Percentiles rank a stretch among this genome's conserved stretches.
Evolutionary conservation across 2,888 invertebrate genomes (phyloP).

Genomic region (Drosophila kanekoi): DNA sequence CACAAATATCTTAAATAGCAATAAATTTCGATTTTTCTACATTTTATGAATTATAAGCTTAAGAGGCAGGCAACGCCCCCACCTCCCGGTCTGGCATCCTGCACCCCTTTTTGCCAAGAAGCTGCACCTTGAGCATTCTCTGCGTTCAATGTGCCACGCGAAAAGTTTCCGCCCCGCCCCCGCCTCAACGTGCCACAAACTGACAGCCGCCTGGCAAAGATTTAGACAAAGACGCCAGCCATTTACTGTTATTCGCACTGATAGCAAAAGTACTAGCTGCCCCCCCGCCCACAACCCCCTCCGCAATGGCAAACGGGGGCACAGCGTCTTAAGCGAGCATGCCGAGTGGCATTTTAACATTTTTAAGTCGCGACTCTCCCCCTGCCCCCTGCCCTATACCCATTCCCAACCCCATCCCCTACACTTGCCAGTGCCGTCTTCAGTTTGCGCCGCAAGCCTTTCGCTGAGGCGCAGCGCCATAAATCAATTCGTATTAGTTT

Average conservation of each 20-base stretch:
- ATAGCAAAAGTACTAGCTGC: slow-evolving; percentile 65
- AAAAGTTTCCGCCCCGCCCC: slow-evolving; percentile 52
- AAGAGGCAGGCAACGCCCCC: slow-evolving; percentile 37
- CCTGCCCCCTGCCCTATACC: background rate
- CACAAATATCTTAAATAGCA: slow-evolving; percentile 83
- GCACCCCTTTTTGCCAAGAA: background rate
- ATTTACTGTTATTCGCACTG: slow-evolving; percentile 51
- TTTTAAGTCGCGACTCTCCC: slow-evolving; percentile 59
- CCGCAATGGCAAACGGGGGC: slow-evolving; percentile 4
- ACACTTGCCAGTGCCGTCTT: too few relatives aligned
- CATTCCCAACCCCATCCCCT: background rate
- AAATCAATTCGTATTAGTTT: slow-evolving; percentile 85
- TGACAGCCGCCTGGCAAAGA: slow-evolving; percentile 70
- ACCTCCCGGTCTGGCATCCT: background rate
- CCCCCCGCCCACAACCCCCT: slow-evolving; percentile 1
- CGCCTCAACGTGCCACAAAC: slow-evolving; percentile 10
- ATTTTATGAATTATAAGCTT: slow-evolving; percentile 85
- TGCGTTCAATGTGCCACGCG: slow-evolving; percentile 65
- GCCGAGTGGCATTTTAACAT: slow-evolving; percentile 66
- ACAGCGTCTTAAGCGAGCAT: slow-evolving; percentile 58
- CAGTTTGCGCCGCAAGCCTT: slow-evolving; percentile 65
- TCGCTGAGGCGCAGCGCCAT: slow-evolving; percentile 69
- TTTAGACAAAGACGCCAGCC: slow-evolving; percentile 70
- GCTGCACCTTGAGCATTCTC: slow-evolving; percentile 72
- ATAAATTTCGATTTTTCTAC: slow-evolving; percentile 85